Conservation (phyloP, 2,797 vertebrate genomes). For the Remorina albescens region DNA sequence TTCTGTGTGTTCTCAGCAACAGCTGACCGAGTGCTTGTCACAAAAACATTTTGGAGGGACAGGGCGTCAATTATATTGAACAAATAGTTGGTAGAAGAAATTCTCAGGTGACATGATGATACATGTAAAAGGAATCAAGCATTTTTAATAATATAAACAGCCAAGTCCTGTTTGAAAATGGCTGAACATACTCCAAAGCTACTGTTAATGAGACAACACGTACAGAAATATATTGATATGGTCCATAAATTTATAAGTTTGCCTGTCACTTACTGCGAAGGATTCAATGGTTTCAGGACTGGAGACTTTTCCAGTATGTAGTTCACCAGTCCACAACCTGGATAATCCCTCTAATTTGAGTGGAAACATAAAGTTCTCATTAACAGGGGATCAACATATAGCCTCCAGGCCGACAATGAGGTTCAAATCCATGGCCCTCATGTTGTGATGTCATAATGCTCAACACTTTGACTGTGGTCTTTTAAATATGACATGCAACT, state of each 20-base stretch:
- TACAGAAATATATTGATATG: slow-evolving; percentile 10
- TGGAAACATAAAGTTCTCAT: background rate
- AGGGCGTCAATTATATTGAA: too few species aligned
- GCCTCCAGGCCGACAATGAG: background rate
- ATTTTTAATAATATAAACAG: background rate
- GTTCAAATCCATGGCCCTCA: background rate
- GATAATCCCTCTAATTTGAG: background rate
- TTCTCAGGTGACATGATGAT: too few species aligned
- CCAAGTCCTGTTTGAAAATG: background rate
- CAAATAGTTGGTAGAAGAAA: too few species aligned
- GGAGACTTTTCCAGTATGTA: slow-evolving; percentile 17
- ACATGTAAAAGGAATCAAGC: too few species aligned
- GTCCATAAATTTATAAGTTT: slow-evolving; percentile 16
- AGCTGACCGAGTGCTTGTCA: background rate
- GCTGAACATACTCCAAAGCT: background rate
- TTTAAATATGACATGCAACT: too few species aligned
- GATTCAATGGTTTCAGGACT: background rate
- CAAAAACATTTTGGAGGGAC: too few species aligned
- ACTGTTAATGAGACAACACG: slow-evolving; percentile 4
- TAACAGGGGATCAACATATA: background rate
- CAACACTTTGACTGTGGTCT: too few species aligned
- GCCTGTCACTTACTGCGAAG: background rate
- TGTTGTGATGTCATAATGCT: background rate
- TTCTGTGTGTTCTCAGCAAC: background rate
- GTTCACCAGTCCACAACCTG: background rate